phyloP scores from a whole-genome alignment of 2,797 vertebrate genomes.

The Pagetopsis macropterus region DNA sequence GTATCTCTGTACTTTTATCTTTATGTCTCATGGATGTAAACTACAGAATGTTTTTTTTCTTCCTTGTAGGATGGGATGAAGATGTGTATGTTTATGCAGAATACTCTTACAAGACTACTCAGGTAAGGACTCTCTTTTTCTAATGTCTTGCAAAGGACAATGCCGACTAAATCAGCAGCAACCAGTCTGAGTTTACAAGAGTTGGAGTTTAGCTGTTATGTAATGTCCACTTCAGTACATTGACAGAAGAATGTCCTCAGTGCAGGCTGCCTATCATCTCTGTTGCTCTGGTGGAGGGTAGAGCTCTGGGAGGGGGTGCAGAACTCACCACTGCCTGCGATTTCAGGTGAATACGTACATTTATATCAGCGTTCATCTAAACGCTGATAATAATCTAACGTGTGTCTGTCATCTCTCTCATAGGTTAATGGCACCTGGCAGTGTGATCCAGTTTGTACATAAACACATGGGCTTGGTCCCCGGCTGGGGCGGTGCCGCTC shows the following conservation, averaged over 20 bases:
- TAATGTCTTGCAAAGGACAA: not conserved
- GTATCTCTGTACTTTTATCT: not conserved
- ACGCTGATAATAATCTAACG: not conserved
- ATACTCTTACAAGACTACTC: constrained; percentile 89
- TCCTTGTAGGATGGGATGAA: constrained; percentile 90
- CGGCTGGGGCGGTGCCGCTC: constrained; percentile 92
- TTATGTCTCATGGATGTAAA: not conserved
- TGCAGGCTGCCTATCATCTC: constrained; percentile 93
- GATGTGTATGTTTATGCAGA: constrained; percentile 99
- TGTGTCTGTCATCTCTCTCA: not conserved
- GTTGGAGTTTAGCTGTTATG: not conserved
- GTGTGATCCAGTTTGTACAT: constrained; percentile 94
- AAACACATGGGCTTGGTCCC: constrained; percentile 96
- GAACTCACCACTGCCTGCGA: constrained; percentile 95
- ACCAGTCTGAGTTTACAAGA: not conserved
- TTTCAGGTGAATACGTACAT: constrained; percentile 87
- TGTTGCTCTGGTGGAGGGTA: constrained; percentile 92
- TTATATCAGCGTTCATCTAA: not conserved
- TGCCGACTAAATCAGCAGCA: not conserved
- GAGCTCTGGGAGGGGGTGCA: constrained; percentile 93
- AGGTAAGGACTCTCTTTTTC: constrained; percentile 81
- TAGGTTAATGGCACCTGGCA: constrained; percentile 91
- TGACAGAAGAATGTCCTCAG: constrained; percentile 58
- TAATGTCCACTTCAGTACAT: constrained; percentile 21
- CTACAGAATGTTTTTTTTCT: constrained; percentile 11